Evolutionary conservation across 2,797 vertebrate genomes (phyloP), one percentile per base, ranked within the genome.

Genomic region (Sebastes vulpes): DNA sequence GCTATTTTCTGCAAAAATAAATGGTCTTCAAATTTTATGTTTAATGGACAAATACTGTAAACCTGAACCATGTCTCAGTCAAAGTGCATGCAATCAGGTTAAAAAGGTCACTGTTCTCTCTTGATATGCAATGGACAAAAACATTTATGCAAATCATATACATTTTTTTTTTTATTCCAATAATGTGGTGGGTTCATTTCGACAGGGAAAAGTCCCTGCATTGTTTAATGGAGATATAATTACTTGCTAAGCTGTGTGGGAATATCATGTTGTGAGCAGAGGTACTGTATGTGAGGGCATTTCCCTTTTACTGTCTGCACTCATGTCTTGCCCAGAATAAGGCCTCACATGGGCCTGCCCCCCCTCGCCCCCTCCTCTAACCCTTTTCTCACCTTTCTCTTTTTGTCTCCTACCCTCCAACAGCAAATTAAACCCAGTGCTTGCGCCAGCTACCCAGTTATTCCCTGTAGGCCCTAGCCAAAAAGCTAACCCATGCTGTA

Each of bases 401-500:
- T 67, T 72, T 73, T 71, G 42, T 18, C 87, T 86, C 81, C 69
- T 71, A 72, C 32, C 63, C 66, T 68, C 71, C 10, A 7, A 57
- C 11, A 59, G 35, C 54, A 83, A 57, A 77, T 89, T 85, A 78
- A 76, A 86, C 83, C 82, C 6, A 75, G 68, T 72, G 79, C 68
- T 72, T 64, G 2, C 3, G 57, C 85, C 83, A 90, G 86, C 75
- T 81, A 86, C 83, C 83, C 5, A 50, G 6, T 56, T 7, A 46
- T 46, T 46, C 38, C 38, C 38, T 46, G 3, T 46, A 18, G 38
- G 6, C 18, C 46, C 2, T 48, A n/a, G 46, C 18, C 46, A 9
- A 48, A 48, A 48, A 18, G 16, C 46, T n/a, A 48, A 48, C 18
- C 38, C 38, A 46, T 46, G 38, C 4, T 46, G 26, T 67, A 23